Percentiles rank a stretch among this genome's conserved stretches.
Conservation (phyloP, 2,113 vertebrate genomes). For the Sula dactylatra region DNA sequence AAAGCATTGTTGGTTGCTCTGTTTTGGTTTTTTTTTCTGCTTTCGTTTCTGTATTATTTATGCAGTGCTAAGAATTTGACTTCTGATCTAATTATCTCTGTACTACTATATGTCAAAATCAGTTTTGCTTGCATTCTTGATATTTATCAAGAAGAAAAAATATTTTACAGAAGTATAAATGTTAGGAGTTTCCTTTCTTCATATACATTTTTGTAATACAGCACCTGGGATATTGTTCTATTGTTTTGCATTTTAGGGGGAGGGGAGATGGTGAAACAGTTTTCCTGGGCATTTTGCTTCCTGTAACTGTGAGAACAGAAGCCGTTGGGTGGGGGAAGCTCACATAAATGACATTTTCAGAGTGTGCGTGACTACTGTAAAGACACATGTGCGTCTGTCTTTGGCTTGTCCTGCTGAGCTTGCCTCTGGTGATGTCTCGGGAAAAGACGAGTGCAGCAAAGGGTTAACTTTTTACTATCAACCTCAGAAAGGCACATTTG, state of each 20-base stretch:
- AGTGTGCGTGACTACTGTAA: rapidly evolving
- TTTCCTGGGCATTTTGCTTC: not conserved
- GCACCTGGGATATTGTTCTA: not conserved
- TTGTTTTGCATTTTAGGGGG: not conserved
- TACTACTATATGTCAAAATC: not conserved
- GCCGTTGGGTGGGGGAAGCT: not conserved
- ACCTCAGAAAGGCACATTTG: not conserved
- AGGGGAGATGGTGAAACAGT: not conserved
- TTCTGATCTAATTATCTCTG: not conserved
- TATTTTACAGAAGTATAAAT: not conserved
- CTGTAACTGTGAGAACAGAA: not conserved
- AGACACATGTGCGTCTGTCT: not conserved
- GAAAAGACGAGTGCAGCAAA: not conserved
- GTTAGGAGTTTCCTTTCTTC: not conserved
- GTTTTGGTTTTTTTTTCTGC: not conserved
- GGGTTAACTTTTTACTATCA: conserved; percentile 38
- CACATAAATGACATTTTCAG: not conserved
- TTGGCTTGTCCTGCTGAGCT: not conserved
- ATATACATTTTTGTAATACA: not conserved
- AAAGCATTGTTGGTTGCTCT: not conserved
- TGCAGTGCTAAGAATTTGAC: not conserved
- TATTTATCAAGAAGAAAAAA: not conserved
- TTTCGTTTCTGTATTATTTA: not conserved
- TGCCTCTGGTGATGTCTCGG: not conserved
- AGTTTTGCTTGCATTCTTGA: not conserved